phyloP scores from a whole-genome alignment of 2,888 invertebrate species.

The Tenthredo scrophulariae region DNA sequence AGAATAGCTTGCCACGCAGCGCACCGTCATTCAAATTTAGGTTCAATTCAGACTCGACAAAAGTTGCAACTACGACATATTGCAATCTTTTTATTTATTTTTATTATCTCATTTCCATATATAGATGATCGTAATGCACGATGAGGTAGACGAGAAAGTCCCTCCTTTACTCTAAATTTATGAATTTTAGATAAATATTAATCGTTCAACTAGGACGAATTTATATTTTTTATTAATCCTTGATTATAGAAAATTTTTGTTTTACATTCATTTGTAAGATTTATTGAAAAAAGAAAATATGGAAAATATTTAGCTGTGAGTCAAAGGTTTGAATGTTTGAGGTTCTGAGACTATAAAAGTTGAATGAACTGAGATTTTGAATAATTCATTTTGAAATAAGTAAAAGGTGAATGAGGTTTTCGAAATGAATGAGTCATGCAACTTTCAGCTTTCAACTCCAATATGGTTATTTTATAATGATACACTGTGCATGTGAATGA shows the following conservation, averaged over 20 bases:
- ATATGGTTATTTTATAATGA: conserved; percentile 39
- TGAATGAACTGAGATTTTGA: neutral
- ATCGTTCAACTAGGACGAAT: neutral
- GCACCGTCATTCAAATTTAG: conserved; percentile 25
- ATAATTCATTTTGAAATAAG: neutral
- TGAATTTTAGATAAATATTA: neutral
- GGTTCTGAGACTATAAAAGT: neutral
- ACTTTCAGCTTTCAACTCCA: conserved; percentile 24
- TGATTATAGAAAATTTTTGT: too few species aligned
- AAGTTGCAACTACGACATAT: conserved; percentile 15
- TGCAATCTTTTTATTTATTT: neutral
- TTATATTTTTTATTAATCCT: neutral
- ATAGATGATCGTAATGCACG: neutral
- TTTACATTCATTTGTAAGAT: neutral
- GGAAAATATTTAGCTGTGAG: neutral
- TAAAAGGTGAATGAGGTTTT: conserved; percentile 4
- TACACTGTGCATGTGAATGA: conserved; percentile 37
- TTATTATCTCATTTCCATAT: conserved; percentile 9
- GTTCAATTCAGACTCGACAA: neutral
- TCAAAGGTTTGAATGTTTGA: neutral
- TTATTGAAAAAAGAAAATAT: neutral
- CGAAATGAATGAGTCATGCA: conserved; percentile 1
- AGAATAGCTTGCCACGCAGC: conserved; percentile 34
- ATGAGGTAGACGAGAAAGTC: neutral
- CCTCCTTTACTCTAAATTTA: neutral